Conservation (phyloP, 2,888 invertebrate species). For the Therioaphis trifolii region DNA sequence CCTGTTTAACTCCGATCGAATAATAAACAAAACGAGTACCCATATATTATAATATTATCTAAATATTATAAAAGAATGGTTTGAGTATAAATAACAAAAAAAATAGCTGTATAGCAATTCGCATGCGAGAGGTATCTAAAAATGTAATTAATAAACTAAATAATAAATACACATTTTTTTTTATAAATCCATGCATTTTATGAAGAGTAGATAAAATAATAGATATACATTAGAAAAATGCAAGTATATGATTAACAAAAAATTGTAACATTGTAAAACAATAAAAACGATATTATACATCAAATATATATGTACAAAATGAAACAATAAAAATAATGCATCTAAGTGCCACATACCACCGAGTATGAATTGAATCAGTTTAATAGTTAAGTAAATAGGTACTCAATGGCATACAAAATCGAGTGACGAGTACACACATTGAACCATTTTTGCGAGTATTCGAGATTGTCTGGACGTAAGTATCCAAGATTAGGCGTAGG, state of each 20-base stretch:
- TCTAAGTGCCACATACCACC: too few relatives aligned
- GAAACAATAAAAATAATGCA: background rate
- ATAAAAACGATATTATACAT: background rate
- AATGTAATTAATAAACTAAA: conserved; percentile 7
- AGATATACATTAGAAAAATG: background rate
- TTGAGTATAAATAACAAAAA: too few relatives aligned
- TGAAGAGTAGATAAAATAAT: background rate
- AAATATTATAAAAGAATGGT: background rate
- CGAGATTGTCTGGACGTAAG: too few relatives aligned
- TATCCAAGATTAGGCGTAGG: too few relatives aligned
- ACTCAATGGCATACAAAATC: too few relatives aligned
- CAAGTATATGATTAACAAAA: background rate
- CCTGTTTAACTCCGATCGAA: background rate
- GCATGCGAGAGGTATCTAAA: background rate
- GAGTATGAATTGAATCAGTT: too few relatives aligned
- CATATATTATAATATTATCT: background rate
- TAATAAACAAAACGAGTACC: background rate
- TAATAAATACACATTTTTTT: too few relatives aligned
- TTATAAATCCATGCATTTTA: conserved; percentile 18
- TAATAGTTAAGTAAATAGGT: too few relatives aligned
- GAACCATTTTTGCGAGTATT: too few relatives aligned
- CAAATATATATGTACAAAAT: background rate
- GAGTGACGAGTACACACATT: too few relatives aligned
- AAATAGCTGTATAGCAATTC: background rate
- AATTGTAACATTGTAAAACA: background rate